Evolutionary conservation across 2,797 vertebrate species (phyloP), one percentile per base, ranked within the genome.

Genomic region (Sebastes wilsoni): DNA sequence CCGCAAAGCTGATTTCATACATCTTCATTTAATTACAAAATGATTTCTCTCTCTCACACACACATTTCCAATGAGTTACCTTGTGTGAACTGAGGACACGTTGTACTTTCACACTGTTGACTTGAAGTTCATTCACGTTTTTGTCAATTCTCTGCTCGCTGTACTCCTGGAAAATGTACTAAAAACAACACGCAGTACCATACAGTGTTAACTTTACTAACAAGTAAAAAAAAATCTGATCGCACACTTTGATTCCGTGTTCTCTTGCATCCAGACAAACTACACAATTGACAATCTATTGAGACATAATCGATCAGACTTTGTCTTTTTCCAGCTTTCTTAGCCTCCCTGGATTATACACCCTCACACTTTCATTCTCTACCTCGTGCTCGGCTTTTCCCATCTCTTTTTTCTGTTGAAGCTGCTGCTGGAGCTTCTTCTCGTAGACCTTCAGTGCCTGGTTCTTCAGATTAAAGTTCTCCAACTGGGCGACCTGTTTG

Each of bases 401-500:
- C 30, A 20, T 52, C 20, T 91, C 86, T 66, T 72, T 85, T 36
- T 69, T 89, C 62, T 88, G 85, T 5, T 81, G 82, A 28, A 93
- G 82, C 81, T 93, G 87, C 82, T 86, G 88, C 87, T 88, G 83
- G 32, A 94, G 84, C 54, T 82, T 93, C 49, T 72, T 93, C 75
- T 78, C 66, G 0, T 80, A 14, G n/a, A 23, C 20, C 66, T 65
- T 87, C 75, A 94, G 49, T 9, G 78, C 61, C 49, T 75, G 75
- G 80, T 87, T 91, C 78, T 90, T 90, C 72, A 88, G 46, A 30
- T 55, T 52, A 10, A 86, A 74, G 36, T 22, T 90, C 70, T 91
- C 84, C 71, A 88, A 8, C 74, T 90, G 88, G 30, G 68, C 49
- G 25, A 67, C 36, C 92, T 91, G 87, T 80, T 76, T 74, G 59